phyloP scores from a whole-genome alignment of 2,888 invertebrate species.

The Diaphora mendica region DNA sequence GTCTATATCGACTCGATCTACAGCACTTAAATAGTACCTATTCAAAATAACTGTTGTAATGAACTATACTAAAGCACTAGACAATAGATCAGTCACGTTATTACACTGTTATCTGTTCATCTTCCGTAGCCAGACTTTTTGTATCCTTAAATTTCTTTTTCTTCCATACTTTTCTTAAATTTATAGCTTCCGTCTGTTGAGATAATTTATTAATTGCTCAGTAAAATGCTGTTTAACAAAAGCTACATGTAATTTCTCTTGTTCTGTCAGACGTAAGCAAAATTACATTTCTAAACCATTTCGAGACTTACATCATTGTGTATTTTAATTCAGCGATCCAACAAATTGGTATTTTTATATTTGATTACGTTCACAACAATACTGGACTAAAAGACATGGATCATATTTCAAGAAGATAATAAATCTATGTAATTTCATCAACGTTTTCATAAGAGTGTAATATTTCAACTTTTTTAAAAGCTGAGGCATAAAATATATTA shows the following conservation, averaged over 20 bases:
- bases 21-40: not conserved
- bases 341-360: not conserved
- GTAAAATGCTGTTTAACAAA: not conserved
- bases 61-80: not conserved
- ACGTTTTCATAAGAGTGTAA: not conserved
- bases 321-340: not conserved
- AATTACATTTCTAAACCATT: not conserved
- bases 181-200: constrained; percentile 60
- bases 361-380: not conserved
- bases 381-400: not conserved
- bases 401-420: not conserved
- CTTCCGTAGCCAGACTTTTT: constrained; percentile 28
- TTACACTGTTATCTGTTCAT: constrained; percentile 61
- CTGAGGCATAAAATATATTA: not conserved
- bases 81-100: constrained; percentile 48
- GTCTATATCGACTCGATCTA: not conserved
- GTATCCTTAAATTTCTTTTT: constrained; percentile 40
- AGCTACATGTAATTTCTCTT: not conserved
- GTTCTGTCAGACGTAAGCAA: not conserved
- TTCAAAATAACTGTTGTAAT: not conserved
- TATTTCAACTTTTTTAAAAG: not conserved
- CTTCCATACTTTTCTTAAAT: constrained; percentile 55
- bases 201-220: constrained; percentile 14
- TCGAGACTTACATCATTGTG: not conserved
- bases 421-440: not conserved